Base-by-base conservation (phyloP, 2,888 invertebrate genomes). In the Monochamus alternatus region DNA sequence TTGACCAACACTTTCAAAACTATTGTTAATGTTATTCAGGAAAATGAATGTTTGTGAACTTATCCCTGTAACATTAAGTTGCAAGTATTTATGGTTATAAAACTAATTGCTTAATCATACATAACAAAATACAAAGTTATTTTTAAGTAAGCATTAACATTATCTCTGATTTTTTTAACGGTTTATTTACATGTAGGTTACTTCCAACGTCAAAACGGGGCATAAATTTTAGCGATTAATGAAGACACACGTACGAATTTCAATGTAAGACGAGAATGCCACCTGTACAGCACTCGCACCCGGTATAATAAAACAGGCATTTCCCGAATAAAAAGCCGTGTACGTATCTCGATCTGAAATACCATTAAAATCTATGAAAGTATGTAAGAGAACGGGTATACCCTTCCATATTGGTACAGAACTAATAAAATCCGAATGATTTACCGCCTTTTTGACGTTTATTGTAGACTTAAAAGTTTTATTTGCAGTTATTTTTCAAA, bases 391-490 rank as follows among this genome's bases (percentile, higher is more conserved):
- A 77, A 69, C 76, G 73, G 75, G 76, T 74, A 76, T 74, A 76
- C 73, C 78, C 74, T 72, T 75, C 78, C 75, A 80, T 79, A 80
- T 81, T 79, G 79, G 78, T 75, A 75, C 75, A 77, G 76, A 80
- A 79, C 81, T 74, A 79, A 81, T 81, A 81, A 81, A 81, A 79
- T 78, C 74, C 58, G 63, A 72, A 81, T 84, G 84, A 84, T 84
- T 84, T 84, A 84, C 82, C 74, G 79, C 74, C 79, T 62, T 81
- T 80, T 78, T 76, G 84, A 84, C 84, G 75, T 84, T 84, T 84
- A 84, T 81, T 80, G 82, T 82, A 71, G 78, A 77, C 76, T 81
- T 80, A 79, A 81, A 81, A 79, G 74, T 83, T 83, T 83, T 83
- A 82, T 83, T 82, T 81, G 82, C 83, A 80, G 80, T 76, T 81